These are phyloP conservation scores for Lucilia sericata DNA, from an alignment of 1,140 invertebrate species.

Conservation along the genomic window DNA sequence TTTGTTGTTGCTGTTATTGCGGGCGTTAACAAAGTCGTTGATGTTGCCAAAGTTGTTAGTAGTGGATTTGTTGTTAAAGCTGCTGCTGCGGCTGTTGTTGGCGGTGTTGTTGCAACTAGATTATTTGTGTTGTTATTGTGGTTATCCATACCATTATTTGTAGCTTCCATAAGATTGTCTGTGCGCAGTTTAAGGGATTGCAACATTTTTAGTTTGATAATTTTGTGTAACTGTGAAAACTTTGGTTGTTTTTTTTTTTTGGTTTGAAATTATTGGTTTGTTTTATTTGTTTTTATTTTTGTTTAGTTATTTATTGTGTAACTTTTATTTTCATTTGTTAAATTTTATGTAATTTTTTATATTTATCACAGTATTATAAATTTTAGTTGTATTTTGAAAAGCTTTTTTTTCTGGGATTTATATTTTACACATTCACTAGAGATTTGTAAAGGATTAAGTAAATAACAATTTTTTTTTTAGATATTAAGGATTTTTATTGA, in stretches of 20 bases:
- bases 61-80: conserved; percentile 22
- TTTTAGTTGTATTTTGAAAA: conserved; percentile 12
- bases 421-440: not conserved
- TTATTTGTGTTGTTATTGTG: conserved; percentile 47
- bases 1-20: conserved; percentile 52
- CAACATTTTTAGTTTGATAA: conserved; percentile 54
- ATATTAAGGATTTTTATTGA: not conserved
- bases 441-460: not conserved
- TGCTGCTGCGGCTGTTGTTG: conserved; percentile 28
- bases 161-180: conserved; percentile 60
- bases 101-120: not conserved
- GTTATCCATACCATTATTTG: conserved; percentile 41
- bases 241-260: conserved; percentile 46
- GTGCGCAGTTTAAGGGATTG: conserved; percentile 65
- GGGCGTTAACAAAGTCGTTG: conserved; percentile 47
- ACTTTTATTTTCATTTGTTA: not conserved
- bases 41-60: conserved; percentile 44
- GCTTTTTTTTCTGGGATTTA: not conserved
- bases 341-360: not conserved
- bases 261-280: not conserved
- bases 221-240: conserved; percentile 42
- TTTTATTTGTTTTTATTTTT: not conserved
- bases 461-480: not conserved
- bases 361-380: conserved; percentile 9
- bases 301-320: not conserved